Evolutionary conservation across 2,113 vertebrate genomes (phyloP), one percentile per base, ranked within the genome.

Genomic region (Macquaria ambigua): DNA sequence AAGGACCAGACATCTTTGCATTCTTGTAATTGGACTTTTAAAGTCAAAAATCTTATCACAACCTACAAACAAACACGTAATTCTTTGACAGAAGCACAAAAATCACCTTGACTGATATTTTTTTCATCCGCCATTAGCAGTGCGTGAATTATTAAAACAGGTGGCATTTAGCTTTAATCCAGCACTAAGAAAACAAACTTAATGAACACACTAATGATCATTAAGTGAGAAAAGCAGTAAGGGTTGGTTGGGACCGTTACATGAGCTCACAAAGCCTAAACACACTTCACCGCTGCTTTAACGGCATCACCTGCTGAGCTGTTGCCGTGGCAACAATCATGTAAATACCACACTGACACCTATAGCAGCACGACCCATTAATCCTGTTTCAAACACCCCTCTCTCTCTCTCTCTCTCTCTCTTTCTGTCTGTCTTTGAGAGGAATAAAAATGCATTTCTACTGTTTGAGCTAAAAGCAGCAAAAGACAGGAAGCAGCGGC

Each of bases 301-400:
- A 80, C 53, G 43, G 39, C 10, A 39, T 82, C 83, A 89, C 90
- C 93, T 87, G 91, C 93, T 88, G 85, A 82, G 91, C 58, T 16
- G 91, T 94, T 93, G 75, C 94, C 66, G 28, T 88, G 69, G 90
- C 84, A 94, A 95, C 94, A 84, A 80, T 85, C 70, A 79, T 79
- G 87, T 93, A 93, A 95, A 95, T 93, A 93, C 77, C 90, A 77
- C 80, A 70, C 74, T 73, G 87, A 86, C 83, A 90, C 92, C 85
- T 89, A 91, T 85, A 91, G 86, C 80, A 50, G 86, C 86, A 74
- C 6, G 11, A 84, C 67, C 78, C 70, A 78, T 63, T 84, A 89
- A 87, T 81, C 78, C 63, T 25, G 25, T 53, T 71, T 88, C 69
- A 88, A 87, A 83, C 82, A 74, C 23, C 15, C 69, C 31, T 66